Evolutionary conservation across 2,888 invertebrate species (phyloP).

Genomic region (Campoplex nolae): DNA sequence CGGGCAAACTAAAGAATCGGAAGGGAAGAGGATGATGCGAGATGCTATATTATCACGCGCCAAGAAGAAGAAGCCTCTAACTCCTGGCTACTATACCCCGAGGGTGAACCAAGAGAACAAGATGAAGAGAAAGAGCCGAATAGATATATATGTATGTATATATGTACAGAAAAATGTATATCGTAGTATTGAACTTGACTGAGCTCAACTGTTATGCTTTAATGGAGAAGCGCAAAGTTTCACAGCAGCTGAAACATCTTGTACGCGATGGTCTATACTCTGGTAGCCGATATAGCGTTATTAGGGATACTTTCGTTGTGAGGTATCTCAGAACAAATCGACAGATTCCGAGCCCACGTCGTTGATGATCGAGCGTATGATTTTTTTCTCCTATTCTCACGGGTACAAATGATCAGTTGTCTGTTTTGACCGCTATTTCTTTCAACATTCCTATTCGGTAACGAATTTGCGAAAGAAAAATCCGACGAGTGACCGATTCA

Average conservation of each 20-base stretch:
- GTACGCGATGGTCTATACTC: constrained; percentile 36
- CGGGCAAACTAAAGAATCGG: constrained; percentile 53
- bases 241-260: constrained; percentile 48
- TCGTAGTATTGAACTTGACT: constrained; percentile 31
- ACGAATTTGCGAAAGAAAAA: neutral
- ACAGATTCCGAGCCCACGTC: neutral
- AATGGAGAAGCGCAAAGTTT: constrained; percentile 32
- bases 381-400: neutral
- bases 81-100: constrained; percentile 40
- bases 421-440: neutral
- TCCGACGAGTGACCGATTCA: too few species aligned
- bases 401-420: neutral
- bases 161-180: constrained; percentile 18
- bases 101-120: constrained; percentile 39
- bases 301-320: constrained; percentile 37
- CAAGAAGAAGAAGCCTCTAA: constrained; percentile 43
- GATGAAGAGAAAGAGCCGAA: constrained; percentile 22
- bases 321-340: constrained; percentile 1
- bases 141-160: neutral
- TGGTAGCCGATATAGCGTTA: constrained; percentile 38
- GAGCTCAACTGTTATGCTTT: constrained; percentile 30
- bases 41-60: constrained; percentile 53
- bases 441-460: neutral
- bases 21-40: constrained; percentile 52
- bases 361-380: neutral